A percentile compares a stretch with the other conserved stretches of the same genome.
These are phyloP conservation scores for Pollenia angustigena DNA, from an alignment of 2,888 invertebrate species.

Conservation along the genomic window DNA sequence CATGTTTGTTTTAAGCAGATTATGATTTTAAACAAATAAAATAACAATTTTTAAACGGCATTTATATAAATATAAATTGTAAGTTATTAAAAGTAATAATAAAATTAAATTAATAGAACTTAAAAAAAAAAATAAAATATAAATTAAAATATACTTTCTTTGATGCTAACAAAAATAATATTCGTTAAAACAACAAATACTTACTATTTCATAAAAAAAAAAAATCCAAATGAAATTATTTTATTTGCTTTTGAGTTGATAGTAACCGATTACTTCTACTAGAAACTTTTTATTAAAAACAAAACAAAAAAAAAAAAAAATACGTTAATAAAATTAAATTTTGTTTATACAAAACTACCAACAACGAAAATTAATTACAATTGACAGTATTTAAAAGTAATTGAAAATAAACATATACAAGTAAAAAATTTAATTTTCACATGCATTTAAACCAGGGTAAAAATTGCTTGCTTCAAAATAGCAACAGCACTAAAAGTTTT, in stretches of 20 bases:
- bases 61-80: constrained; percentile 60
- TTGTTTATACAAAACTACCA: constrained; percentile 55
- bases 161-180: constrained; percentile 64
- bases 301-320: constrained; percentile 17
- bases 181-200: constrained; percentile 15
- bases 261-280: constrained; percentile 12
- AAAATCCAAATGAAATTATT: neutral
- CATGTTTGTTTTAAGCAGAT: constrained; percentile 65
- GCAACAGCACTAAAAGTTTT: too few relatives aligned
- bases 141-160: constrained; percentile 50
- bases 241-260: constrained; percentile 32
- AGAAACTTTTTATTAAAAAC: constrained; percentile 12
- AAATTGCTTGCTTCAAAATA: too few relatives aligned
- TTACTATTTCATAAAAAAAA: neutral
- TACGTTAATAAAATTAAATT: neutral
- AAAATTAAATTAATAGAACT: constrained; percentile 34
- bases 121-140: neutral
- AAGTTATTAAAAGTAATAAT: constrained; percentile 52
- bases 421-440: neutral
- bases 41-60: constrained; percentile 61
- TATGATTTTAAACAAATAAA: constrained; percentile 51
- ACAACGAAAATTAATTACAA: constrained; percentile 53
- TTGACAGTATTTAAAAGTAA: neutral
- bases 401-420: neutral
- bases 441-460: too few relatives aligned